Base-by-base conservation (phyloP, 2,797 vertebrate genomes). In the Lutjanus campechanus region DNA sequence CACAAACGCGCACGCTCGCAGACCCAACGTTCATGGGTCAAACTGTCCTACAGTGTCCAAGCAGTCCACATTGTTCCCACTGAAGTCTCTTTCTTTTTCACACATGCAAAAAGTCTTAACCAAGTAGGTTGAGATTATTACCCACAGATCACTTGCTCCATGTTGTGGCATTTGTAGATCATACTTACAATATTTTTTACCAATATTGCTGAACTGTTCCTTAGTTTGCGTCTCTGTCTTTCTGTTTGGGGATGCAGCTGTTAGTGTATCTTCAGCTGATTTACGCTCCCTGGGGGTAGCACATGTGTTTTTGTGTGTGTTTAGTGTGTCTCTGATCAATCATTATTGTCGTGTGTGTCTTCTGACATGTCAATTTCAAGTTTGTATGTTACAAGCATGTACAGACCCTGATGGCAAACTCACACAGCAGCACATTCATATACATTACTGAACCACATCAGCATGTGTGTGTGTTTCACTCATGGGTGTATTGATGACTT, bases 341-440 rank as follows among this genome's bases (percentile, higher is more conserved):
- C 19, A 56, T 69, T 1, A 8, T 12, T 49, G 36, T 81, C 46
- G 51, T 69, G 81, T 73, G 17, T 25, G 53, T 84, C 40, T 74
- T 79, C 60, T 81, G 64, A 80, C 15, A 0, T 58, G 36, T 44
- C 12, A 19, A 0, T 64, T 62, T 65, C 11, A 64, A 25, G 40
- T 8, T 65, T 8, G 5, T 7, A 46, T 19, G 22, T 73, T 41
- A 25, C 1, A 44, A 50, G 69, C 19, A 66, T 6, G 25, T 51
- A 54, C n/a, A 17, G 11, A 25, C 43, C 25, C 60, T 16, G 17
- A 53, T 53, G 71, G 7, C 59, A 43, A 15, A 29, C 29, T 50
- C 16, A 56, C 49, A 61, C 29, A 47, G 16, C 10, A 64, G 12
- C 60, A 50, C 20, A 60, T 43, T 68, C 49, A n/a, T 60, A 41